Evolutionary conservation across 2,797 vertebrate genomes (phyloP), one percentile per base, ranked within the genome.

Genomic region (Ctenosaura bakeri): DNA sequence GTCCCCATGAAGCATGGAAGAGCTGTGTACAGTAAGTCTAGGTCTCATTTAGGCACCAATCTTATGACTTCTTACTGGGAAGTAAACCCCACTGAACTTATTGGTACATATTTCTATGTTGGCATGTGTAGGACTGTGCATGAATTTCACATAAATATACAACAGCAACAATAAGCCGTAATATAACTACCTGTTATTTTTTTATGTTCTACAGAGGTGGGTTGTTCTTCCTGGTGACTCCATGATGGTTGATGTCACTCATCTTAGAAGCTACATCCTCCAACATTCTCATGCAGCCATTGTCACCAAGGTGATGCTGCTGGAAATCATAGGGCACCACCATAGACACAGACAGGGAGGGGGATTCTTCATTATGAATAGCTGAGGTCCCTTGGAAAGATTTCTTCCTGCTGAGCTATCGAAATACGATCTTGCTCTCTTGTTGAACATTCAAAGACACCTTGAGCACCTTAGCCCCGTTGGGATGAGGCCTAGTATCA

Each of bases 401-500:
- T 46, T 35, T 35, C 59, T 89, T 76, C 29, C 56, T n/a, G 35
- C 22, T 76, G 29, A 83, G 6, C 10, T 29, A 20, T 38, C 42
- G 85, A 83, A 90, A 90, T 29, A 83, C 38, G 56, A 87, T 66
- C 64, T 35, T 13, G 0, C 32, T 59, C 38, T 83, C 32, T 52
- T 32, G 1, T 32, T 24, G 7, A 18, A 54, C 26, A 24, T 32
- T 56, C 52, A 64, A n/a, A 87, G 79, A 86, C 29, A 88, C 46
- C 74, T 22, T 52, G 56, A 5, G 66, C 64, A 52, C 32, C 24
- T 76, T 35, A 29, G 26, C 46, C 20, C 32, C 6, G 22, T 78
- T 50, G 71, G 83, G 52, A 14, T 12, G 50, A 82, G 81, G 78
- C 69, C 79, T 77, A 82, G 71, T 62, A 73, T 92, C 83, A 24